phyloP scores from a whole-genome alignment of 2,113 vertebrate genomes.

The Rallus limicola region DNA sequence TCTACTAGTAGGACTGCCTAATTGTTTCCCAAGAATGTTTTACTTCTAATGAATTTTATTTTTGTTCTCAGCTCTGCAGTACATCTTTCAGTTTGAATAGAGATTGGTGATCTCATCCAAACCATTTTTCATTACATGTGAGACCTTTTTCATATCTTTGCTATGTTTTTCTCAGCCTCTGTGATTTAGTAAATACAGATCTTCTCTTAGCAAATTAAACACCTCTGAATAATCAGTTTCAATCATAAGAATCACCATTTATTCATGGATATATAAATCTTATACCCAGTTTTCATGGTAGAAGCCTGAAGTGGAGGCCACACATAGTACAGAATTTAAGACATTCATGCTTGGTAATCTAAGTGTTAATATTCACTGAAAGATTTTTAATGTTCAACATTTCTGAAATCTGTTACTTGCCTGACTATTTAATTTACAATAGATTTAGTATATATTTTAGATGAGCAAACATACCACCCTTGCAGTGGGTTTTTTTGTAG shows the following conservation, averaged over 20 bases:
- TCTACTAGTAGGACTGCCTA: not conserved
- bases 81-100: not conserved
- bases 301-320: not conserved
- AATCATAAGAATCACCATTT: not conserved
- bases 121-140: not conserved
- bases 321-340: not conserved
- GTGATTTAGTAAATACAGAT: not conserved
- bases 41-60: not conserved
- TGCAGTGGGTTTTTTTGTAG: not conserved
- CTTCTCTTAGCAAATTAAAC: not conserved
- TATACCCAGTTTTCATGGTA: not conserved
- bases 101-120: not conserved
- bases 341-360: not conserved
- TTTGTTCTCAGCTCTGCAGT: not conserved
- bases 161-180: not conserved
- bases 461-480: accelerated
- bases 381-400: not conserved
- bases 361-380: not conserved
- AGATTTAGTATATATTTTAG: not conserved
- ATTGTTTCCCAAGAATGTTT: not conserved
- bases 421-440: not conserved
- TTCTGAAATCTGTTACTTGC: not conserved
- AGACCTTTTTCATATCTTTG: not conserved
- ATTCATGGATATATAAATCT: not conserved
- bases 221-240: not conserved